Percentiles rank a stretch among this genome's conserved stretches.
Conservation (phyloP, 1,140 invertebrate species). For the Panonychus citri region DNA sequence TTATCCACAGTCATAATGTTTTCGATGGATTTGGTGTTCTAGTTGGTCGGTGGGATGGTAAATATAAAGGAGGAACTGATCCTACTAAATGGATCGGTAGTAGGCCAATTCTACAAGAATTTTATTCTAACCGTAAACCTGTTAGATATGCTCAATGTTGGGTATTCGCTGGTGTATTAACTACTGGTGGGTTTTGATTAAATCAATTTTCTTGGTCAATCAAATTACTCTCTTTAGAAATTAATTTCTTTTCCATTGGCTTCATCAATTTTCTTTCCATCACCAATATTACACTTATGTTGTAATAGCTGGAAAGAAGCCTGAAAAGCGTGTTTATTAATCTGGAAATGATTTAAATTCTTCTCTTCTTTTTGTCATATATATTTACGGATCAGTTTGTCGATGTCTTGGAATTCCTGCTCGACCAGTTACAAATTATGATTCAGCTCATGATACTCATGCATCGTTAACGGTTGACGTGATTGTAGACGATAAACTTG, state of each 20-base stretch:
- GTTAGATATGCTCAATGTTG: slow-evolving; percentile 52
- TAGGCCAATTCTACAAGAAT: slow-evolving; percentile 35
- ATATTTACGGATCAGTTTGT: slow-evolving; percentile 32
- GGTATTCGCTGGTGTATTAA: slow-evolving; percentile 46
- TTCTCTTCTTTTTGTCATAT: background rate
- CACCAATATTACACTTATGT: too few species aligned
- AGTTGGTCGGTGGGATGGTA: slow-evolving; percentile 41
- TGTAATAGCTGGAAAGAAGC: too few species aligned
- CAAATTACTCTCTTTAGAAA: background rate
- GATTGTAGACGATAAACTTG: slow-evolving; percentile 36
- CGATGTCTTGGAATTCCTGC: slow-evolving; percentile 43
- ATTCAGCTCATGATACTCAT: slow-evolving; percentile 51
- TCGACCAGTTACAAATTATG: slow-evolving; percentile 41
- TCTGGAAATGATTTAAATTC: too few species aligned
- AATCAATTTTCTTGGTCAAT: too few species aligned
- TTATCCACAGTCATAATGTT: slow-evolving; percentile 6
- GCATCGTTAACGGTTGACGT: slow-evolving; percentile 44
- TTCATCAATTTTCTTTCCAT: too few species aligned
- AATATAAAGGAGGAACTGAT: slow-evolving; percentile 40
- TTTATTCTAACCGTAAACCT: slow-evolving; percentile 30
- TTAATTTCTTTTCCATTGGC: background rate
- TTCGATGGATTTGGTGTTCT: slow-evolving; percentile 5
- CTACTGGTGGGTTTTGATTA: slow-evolving; percentile 38
- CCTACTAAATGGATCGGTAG: slow-evolving; percentile 41
- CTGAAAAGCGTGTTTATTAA: too few species aligned